Conservation (phyloP, 2,888 invertebrate genomes). For the Neoscelio sp. region DNA sequence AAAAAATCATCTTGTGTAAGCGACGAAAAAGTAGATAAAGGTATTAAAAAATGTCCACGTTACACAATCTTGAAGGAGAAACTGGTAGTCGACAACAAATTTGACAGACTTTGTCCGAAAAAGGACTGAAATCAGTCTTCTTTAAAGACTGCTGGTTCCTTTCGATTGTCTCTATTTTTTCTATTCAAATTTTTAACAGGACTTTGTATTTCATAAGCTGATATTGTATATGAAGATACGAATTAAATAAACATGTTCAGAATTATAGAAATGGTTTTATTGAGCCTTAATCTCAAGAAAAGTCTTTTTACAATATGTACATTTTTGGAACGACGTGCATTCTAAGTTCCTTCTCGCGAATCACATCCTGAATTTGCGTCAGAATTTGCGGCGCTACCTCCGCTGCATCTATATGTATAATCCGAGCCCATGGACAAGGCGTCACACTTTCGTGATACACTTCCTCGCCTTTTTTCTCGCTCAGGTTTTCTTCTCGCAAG, state of each 20-base stretch:
- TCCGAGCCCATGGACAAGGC: conserved; percentile 80
- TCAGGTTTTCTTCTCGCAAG: conserved; percentile 82
- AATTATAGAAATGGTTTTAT: conserved; percentile 3
- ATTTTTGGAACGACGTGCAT: conserved; percentile 89
- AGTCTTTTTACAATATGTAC: conserved; percentile 18
- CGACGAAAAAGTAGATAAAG: too few species aligned
- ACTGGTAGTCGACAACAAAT: too few species aligned
- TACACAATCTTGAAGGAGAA: too few species aligned
- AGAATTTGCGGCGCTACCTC: conserved; percentile 85
- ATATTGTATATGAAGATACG: conserved; percentile 27
- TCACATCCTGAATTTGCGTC: conserved; percentile 88
- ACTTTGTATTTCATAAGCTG: conserved; percentile 40
- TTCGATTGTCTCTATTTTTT: conserved; percentile 20
- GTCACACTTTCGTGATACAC: conserved; percentile 78
- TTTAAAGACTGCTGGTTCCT: conserved; percentile 11
- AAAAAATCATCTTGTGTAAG: too few species aligned
- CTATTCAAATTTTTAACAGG: conserved; percentile 38
- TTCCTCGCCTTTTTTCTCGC: conserved; percentile 79
- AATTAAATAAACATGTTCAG: conserved; percentile 22
- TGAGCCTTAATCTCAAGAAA: not conserved
- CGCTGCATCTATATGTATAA: conserved; percentile 87
- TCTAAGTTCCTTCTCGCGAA: conserved; percentile 90
- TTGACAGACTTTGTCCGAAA: too few species aligned
- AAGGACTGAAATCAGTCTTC: too few species aligned
- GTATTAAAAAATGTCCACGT: too few species aligned